A percentile compares a stretch with the other conserved stretches of the same genome.
These are phyloP conservation scores for Pachymerium ferrugineum DNA, from an alignment of 2,888 invertebrate genomes.

Conservation along the genomic window DNA sequence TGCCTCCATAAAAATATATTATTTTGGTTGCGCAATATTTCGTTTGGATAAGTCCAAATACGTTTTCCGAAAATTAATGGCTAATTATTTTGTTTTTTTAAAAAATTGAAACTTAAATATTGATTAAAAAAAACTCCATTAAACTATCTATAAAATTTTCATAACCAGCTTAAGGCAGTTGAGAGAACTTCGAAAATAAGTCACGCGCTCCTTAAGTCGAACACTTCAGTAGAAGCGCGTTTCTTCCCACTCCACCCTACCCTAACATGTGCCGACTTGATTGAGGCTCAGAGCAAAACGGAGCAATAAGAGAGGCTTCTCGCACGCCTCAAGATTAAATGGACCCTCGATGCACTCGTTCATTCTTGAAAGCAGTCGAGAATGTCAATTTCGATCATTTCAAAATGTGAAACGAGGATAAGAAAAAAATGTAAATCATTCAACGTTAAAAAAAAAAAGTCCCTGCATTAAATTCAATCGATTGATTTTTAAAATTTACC, in stretches of 20 bases:
- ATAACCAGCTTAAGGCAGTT: neutral
- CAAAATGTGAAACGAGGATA: neutral
- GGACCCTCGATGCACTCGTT: neutral
- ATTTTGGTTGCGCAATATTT: too few species aligned
- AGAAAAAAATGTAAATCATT: neutral
- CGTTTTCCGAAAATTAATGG: too few species aligned
- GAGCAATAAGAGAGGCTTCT: neutral
- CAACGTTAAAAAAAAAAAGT: neutral
- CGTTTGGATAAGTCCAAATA: too few species aligned
- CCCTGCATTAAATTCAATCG: neutral
- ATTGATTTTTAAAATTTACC: neutral
- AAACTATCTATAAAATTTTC: neutral
- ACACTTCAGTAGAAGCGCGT: neutral
- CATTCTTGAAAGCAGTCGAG: neutral
- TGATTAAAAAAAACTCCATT: neutral
- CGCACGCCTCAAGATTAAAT: neutral
- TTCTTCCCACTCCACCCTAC: too few species aligned
- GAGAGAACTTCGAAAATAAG: neutral
- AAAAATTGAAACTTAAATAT: too few species aligned
- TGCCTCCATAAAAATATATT: too few species aligned
- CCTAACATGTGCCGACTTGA: slow-evolving; percentile 1
- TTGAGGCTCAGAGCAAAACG: slow-evolving; percentile 9
- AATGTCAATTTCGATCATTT: slow-evolving; percentile 10
- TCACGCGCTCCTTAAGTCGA: slow-evolving; percentile 3
- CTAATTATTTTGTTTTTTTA: too few species aligned